Evolutionary conservation across 2,888 invertebrate species (phyloP).

Genomic region (Phengaris arion): DNA sequence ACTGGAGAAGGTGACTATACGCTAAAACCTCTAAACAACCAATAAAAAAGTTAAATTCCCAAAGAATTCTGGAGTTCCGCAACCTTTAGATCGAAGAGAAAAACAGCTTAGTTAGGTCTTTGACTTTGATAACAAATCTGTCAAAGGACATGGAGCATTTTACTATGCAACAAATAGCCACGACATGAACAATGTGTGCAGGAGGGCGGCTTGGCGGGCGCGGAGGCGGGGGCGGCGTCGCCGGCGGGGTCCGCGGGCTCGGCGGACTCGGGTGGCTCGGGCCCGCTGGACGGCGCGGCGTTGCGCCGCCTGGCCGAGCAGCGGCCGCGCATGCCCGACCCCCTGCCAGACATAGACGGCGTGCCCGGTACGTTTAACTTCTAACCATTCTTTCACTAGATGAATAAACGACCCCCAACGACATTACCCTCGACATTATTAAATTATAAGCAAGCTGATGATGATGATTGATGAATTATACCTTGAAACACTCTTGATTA

Average conservation of each 20-base stretch:
- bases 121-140: no score
- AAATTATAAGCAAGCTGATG: no score
- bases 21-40: no score
- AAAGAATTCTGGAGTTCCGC: no score
- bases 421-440: no score
- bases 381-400: background rate
- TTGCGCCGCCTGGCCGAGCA: slow-evolving; percentile 81
- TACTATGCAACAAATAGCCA: no score
- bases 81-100: no score
- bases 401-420: no score
- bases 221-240: slow-evolving; percentile 47
- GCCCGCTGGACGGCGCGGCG: slow-evolving; percentile 90
- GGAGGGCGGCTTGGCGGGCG: slow-evolving; percentile 35
- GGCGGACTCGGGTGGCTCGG: slow-evolving; percentile 82
- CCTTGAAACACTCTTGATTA: no score
- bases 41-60: background rate
- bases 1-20: slow-evolving; percentile 55
- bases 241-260: slow-evolving; percentile 48
- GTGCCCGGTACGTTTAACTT: slow-evolving; percentile 49
- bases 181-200: background rate
- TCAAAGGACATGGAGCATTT: no score
- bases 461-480: no score
- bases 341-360: slow-evolving; percentile 55
- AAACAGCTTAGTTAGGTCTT: no score
- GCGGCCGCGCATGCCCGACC: slow-evolving; percentile 33